Base-by-base conservation (phyloP, 2,888 invertebrate genomes). In the Capitulum mitella region DNA sequence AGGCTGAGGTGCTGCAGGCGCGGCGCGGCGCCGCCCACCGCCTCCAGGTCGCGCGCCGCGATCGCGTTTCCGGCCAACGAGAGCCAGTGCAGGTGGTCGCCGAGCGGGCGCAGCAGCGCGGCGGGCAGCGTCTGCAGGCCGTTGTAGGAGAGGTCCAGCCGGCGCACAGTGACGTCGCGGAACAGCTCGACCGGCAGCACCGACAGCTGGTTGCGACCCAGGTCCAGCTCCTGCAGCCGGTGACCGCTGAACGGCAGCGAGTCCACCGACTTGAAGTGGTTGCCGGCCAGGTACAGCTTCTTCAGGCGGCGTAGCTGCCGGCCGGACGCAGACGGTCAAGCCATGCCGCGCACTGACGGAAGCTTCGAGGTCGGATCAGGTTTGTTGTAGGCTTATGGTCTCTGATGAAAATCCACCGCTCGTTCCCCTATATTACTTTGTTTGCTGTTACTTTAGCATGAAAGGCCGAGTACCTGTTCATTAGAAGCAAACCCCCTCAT, bases 101-200 rank as follows among this genome's bases (percentile, higher is more conserved):
- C 43, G 40, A 78, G 70, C 8, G 78, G 43, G 26, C 37, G 29
- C 46, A 61, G 48, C 78, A 78, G 19, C 22, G 32, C 26, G 3
- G 40, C n/a, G 22, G 54, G n/a, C 37, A 79, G 81, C 76, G 19
- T 80, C 78, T 78, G 78, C 80, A 93, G 88, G 85, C 92, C 91
- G 85, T 93, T 93, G 85, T 91, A 90, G 82, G 92, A 90, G 80
- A 94, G 88, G 85, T 93, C 92, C 82, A 94, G 86, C 83, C 91
- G 90, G 80, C 88, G 87, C 79, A 93, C 88, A 80, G 89, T 89
- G 81, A 92, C 87, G 86, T 93, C 93, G 82, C 89, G 87, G 84
- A 94, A 92, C 78, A 93, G 91, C 82, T 89, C 89, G 79, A 91
- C 89, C 81, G 92, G 91, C 82, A 94, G 88, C 85, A 92, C 89